Evolutionary conservation across 2,797 vertebrate genomes (phyloP).

Genomic region (Iguana delicatissima): DNA sequence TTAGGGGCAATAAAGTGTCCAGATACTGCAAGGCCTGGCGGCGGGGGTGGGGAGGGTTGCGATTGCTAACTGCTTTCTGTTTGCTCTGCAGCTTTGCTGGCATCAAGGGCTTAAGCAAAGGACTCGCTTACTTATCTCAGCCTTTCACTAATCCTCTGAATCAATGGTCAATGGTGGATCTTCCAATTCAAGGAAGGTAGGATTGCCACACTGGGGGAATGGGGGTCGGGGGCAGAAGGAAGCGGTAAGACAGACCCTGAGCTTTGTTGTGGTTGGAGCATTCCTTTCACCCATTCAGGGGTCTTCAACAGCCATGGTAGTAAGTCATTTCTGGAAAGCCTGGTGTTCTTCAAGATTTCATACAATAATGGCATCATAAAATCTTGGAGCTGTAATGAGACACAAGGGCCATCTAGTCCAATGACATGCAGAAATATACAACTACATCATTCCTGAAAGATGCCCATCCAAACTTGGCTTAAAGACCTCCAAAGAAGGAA

Average conservation of each 20-base stretch:
- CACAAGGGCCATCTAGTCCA: no score
- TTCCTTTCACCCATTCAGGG: neutral
- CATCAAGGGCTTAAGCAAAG: constrained; percentile 11
- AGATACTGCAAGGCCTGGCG: neutral
- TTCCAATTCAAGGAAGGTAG: neutral
- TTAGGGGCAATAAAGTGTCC: constrained; percentile 21
- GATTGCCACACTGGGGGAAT: neutral
- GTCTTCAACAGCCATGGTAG: no score
- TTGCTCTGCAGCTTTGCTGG: constrained; percentile 30
- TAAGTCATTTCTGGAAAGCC: neutral
- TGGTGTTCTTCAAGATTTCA: neutral
- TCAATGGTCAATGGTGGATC: constrained; percentile 17
- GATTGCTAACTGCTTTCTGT: constrained; percentile 21
- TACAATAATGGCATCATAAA: no score
- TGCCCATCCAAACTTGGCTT: no score
- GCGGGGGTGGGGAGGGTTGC: neutral
- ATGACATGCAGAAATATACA: no score
- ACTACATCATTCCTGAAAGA: no score
- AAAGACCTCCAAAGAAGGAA: no score
- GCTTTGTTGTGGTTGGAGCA: neutral
- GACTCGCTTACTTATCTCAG: neutral
- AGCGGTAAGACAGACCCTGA: no score
- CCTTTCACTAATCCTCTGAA: constrained; percentile 12
- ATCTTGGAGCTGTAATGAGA: no score
- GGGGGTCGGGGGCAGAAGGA: neutral